These are phyloP conservation scores for Ginglymostoma cirratum DNA, from an alignment of 2,113 vertebrate genomes.

Conservation along the genomic window DNA sequence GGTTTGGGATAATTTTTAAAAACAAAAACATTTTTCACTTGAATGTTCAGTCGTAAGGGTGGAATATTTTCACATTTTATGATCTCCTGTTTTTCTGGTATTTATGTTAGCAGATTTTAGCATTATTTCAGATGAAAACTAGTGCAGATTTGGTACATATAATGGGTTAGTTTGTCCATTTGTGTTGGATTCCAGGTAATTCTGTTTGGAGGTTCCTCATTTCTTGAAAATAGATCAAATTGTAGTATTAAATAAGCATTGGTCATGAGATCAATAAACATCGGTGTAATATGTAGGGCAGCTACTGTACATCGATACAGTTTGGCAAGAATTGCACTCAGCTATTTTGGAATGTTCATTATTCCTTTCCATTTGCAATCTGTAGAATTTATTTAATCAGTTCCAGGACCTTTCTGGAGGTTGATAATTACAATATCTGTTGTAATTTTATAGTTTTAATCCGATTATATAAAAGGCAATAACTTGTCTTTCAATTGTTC, in stretches of 20 bases:
- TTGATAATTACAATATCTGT: conserved; percentile 68
- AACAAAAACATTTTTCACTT: neutral
- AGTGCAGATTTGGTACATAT: neutral
- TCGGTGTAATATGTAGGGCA: neutral
- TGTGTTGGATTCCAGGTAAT: neutral
- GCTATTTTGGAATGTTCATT: neutral
- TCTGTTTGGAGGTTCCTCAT: neutral
- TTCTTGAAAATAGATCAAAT: neutral
- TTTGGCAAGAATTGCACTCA: neutral
- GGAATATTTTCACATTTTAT: neutral
- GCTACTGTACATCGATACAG: neutral
- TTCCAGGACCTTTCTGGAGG: conserved; percentile 56
- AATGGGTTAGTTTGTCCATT: neutral
- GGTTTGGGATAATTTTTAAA: neutral
- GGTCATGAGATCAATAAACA: conserved; percentile 12
- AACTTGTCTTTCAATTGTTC: conserved; percentile 91
- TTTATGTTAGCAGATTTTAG: neutral
- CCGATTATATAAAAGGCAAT: conserved; percentile 81
- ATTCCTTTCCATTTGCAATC: conserved; percentile 47
- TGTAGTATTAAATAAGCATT: neutral
- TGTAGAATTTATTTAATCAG: conserved; percentile 53
- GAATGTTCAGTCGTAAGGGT: neutral
- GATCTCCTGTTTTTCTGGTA: neutral
- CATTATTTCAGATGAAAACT: neutral
- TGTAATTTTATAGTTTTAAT: conserved; percentile 93